Percentiles rank a stretch among this genome's conserved stretches.
phyloP scores from a whole-genome alignment of 2,113 vertebrate genomes.

The Eubucco bourcierii region DNA sequence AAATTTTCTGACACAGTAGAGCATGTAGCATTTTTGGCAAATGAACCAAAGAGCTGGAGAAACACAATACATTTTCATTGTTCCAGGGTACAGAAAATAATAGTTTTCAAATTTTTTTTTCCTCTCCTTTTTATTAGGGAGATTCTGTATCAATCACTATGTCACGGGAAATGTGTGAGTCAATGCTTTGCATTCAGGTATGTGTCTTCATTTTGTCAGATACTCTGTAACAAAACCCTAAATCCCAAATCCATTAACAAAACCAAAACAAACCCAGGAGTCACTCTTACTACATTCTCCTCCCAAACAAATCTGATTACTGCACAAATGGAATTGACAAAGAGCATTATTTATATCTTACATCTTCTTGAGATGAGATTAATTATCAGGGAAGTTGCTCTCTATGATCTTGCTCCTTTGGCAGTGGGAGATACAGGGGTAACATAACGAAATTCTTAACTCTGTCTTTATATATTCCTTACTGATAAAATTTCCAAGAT shows the following conservation, averaged over 20 bases:
- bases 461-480: neutral
- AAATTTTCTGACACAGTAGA: neutral
- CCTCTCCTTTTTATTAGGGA: conserved; percentile 46
- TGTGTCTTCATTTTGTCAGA: neutral
- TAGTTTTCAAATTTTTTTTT: neutral
- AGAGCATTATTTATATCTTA: conserved; percentile 33
- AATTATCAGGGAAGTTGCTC: conserved; percentile 29
- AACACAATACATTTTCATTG: neutral
- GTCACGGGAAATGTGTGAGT: conserved; percentile 51
- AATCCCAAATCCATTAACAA: neutral
- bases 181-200: conserved; percentile 72
- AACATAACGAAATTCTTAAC: conserved; percentile 1
- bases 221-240: neutral
- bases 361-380: neutral
- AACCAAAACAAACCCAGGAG: neutral
- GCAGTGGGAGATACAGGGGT: conserved; percentile 10
- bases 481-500: neutral
- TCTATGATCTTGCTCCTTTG: neutral
- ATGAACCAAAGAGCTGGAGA: neutral
- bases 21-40: neutral
- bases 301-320: neutral
- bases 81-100: neutral
- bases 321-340: neutral
- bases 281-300: neutral
- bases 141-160: conserved; percentile 33